phyloP scores from a whole-genome alignment of 2,888 invertebrate species.

The Idaea aversata region DNA sequence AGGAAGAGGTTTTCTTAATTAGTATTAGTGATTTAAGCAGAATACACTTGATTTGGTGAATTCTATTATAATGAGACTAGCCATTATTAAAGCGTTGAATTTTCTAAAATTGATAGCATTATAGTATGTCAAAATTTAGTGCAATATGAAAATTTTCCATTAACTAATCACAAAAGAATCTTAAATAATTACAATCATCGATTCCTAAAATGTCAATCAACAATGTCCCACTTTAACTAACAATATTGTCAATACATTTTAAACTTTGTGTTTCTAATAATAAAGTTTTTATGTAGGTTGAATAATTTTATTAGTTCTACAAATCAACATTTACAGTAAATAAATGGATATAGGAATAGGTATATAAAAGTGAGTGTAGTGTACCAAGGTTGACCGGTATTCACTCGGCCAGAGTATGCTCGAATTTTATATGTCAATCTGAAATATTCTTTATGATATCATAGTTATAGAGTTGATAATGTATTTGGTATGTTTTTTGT shows the following conservation, averaged over 20 bases:
- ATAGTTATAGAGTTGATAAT: conserved; percentile 32
- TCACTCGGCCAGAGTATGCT: conserved; percentile 44
- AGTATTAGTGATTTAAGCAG: too few species aligned
- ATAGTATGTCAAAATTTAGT: too few species aligned
- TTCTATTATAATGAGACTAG: too few species aligned
- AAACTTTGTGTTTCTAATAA: conserved; percentile 34
- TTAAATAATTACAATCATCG: conserved; percentile 35
- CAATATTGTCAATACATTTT: conserved; percentile 21
- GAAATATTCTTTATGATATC: conserved; percentile 43
- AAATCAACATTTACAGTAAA: conserved; percentile 55
- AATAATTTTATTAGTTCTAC: conserved; percentile 38
- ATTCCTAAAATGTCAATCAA: conserved; percentile 51
- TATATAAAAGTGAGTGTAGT: conserved; percentile 67
- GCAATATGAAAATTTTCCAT: background rate
- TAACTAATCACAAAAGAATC: conserved; percentile 41
- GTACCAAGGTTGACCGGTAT: conserved; percentile 61
- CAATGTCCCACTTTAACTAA: conserved; percentile 32
- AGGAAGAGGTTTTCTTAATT: too few species aligned
- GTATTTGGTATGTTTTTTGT: conserved; percentile 29
- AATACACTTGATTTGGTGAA: too few species aligned
- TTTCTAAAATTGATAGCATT: too few species aligned
- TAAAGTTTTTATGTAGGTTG: conserved; percentile 31
- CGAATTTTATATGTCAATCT: conserved; percentile 42
- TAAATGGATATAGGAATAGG: conserved; percentile 41
- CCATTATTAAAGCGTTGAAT: too few species aligned